phyloP scores from a whole-genome alignment of 2,113 vertebrate genomes.

The Lontra canadensis region DNA sequence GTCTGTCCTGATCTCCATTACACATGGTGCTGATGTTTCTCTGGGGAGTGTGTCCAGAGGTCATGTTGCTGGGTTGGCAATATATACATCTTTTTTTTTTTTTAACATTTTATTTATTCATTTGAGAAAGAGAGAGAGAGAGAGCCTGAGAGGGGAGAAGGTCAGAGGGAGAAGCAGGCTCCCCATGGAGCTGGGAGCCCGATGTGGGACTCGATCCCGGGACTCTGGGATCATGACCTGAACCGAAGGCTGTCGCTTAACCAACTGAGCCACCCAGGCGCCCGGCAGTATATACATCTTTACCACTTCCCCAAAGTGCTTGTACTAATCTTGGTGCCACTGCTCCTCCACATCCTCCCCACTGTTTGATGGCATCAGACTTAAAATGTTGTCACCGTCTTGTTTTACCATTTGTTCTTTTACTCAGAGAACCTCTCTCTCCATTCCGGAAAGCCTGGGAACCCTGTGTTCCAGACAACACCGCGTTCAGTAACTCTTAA shows the following conservation, averaged over 20 bases:
- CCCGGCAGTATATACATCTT: rapidly evolving
- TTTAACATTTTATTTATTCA: no score
- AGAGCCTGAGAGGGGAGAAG: no score
- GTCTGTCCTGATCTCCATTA: not conserved
- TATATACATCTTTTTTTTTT: not conserved
- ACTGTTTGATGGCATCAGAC: not conserved
- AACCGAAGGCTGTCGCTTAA: no score
- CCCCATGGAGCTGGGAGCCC: no score
- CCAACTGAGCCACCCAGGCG: no score
- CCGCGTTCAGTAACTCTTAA: not conserved
- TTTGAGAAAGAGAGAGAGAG: no score
- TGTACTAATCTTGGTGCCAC: not conserved
- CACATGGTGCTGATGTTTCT: rapidly evolving
- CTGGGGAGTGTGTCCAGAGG: not conserved
- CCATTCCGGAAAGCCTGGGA: not conserved
- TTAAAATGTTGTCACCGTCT: not conserved
- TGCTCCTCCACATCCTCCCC: rapidly evolving
- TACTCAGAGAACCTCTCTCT: not conserved
- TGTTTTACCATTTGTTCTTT: not conserved
- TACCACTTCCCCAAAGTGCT: not conserved
- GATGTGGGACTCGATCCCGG: no score
- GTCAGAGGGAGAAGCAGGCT: no score
- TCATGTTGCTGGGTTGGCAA: not conserved
- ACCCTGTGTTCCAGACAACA: not conserved
- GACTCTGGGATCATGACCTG: no score